A percentile compares a stretch with the other conserved stretches of the same genome.
Evolutionary conservation across 1,140 invertebrate genomes (phyloP).

Genomic region (Rhopalosiphum padi): DNA sequence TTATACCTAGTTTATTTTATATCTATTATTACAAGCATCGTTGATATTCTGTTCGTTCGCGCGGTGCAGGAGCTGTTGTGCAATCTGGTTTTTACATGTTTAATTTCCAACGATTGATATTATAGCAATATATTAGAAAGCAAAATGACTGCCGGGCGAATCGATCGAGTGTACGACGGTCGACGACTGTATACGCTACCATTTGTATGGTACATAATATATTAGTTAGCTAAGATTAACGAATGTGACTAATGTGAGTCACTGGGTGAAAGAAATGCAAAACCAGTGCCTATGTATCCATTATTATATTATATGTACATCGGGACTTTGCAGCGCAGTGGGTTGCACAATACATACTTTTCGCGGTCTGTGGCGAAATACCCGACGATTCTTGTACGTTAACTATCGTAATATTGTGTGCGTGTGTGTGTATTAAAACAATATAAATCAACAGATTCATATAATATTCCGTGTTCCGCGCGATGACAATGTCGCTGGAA

Average conservation of each 20-base stretch:
- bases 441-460: neutral
- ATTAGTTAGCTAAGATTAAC: neutral
- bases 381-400: neutral
- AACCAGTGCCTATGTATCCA: neutral
- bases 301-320: neutral
- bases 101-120: neutral
- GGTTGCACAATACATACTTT: slow-evolving; percentile 25
- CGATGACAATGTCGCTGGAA: neutral
- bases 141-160: slow-evolving; percentile 26
- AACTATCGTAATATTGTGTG: neutral
- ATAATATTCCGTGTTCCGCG: neutral
- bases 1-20: neutral
- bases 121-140: slow-evolving; percentile 38
- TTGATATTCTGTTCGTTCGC: neutral
- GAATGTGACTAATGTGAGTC: slow-evolving; percentile 10
- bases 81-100: neutral
- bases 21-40: neutral
- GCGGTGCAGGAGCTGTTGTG: neutral
- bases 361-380: neutral
- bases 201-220: neutral
- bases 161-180: slow-evolving; percentile 19
- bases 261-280: slow-evolving; percentile 4
- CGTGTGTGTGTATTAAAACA: neutral
- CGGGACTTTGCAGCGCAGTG: neutral
- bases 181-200: neutral